Percentiles rank a stretch among this genome's conserved stretches.
phyloP scores from a whole-genome alignment of 2,113 vertebrate genomes.

The Tachuris rubrigastra region DNA sequence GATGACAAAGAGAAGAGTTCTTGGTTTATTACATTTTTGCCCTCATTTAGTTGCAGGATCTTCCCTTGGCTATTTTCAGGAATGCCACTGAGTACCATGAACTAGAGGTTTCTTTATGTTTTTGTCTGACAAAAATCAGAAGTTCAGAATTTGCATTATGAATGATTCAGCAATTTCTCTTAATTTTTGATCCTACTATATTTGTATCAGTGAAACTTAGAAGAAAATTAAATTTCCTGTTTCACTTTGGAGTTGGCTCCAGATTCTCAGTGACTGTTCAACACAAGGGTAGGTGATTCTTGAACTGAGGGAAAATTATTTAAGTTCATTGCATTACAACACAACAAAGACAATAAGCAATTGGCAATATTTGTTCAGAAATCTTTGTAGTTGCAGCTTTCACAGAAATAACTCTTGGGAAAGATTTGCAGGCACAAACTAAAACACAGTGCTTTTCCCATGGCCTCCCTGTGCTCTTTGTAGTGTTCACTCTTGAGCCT shows the following conservation, averaged over 20 bases:
- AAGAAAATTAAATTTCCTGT: background rate
- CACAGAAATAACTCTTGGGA: background rate
- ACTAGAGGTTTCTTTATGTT: background rate
- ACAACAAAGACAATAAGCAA: background rate
- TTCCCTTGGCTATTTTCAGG: background rate
- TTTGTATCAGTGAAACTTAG: background rate
- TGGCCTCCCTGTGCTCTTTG: background rate
- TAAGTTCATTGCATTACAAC: background rate
- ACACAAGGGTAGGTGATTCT: background rate
- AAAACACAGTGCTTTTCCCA: background rate
- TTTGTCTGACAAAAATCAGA: background rate
- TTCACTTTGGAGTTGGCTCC: background rate
- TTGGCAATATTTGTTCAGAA: background rate
- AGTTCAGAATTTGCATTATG: background rate
- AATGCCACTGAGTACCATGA: background rate
- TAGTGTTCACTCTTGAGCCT: background rate
- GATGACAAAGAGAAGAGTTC: background rate
- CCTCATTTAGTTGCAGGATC: background rate
- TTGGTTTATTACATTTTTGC: background rate
- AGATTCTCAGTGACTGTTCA: background rate
- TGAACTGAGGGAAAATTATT: background rate
- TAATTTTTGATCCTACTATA: background rate
- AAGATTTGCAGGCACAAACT: background rate
- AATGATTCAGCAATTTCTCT: background rate
- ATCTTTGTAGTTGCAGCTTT: background rate